Percentiles rank a stretch among this genome's conserved stretches.
These are phyloP conservation scores for Papilio polyxenes DNA, from an alignment of 1,140 invertebrate species.

Conservation along the genomic window DNA sequence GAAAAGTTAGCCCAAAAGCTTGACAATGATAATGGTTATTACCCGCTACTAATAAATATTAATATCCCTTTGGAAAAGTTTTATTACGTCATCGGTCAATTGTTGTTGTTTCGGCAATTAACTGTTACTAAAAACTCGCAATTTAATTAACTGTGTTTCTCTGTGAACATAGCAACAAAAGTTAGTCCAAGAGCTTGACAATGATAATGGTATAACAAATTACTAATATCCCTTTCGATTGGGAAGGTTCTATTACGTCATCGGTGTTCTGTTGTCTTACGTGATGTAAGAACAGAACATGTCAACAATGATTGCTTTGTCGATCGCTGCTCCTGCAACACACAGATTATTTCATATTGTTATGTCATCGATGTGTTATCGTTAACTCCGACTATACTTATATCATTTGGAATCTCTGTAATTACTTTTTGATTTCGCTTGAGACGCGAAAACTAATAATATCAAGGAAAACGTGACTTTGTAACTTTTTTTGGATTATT, in stretches of 20 bases:
- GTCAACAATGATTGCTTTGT: constrained; percentile 36
- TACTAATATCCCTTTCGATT: constrained; percentile 9
- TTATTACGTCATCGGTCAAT: too few relatives aligned
- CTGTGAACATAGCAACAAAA: not conserved
- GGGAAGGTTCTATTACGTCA: constrained; percentile 14
- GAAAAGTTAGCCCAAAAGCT: too few relatives aligned
- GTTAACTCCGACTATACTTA: not conserved
- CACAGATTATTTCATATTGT: constrained; percentile 24
- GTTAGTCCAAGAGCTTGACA: not conserved
- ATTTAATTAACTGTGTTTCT: not conserved
- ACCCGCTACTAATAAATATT: too few relatives aligned
- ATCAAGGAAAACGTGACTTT: too few relatives aligned
- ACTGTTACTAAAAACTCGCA: too few relatives aligned
- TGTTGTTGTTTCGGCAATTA: too few relatives aligned
- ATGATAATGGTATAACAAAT: not conserved
- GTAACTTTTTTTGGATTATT: too few relatives aligned
- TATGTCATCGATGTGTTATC: constrained; percentile 2
- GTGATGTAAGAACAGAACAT: constrained; percentile 24
- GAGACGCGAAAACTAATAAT: too few relatives aligned
- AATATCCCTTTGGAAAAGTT: too few relatives aligned
- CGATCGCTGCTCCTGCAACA: constrained; percentile 5
- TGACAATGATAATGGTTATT: too few relatives aligned
- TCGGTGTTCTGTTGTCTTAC: not conserved
- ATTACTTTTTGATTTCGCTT: not conserved
- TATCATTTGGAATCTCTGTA: constrained; percentile 11